Conservation (phyloP, 2,888 invertebrate genomes). For the Temnothorax rugatulus region DNA sequence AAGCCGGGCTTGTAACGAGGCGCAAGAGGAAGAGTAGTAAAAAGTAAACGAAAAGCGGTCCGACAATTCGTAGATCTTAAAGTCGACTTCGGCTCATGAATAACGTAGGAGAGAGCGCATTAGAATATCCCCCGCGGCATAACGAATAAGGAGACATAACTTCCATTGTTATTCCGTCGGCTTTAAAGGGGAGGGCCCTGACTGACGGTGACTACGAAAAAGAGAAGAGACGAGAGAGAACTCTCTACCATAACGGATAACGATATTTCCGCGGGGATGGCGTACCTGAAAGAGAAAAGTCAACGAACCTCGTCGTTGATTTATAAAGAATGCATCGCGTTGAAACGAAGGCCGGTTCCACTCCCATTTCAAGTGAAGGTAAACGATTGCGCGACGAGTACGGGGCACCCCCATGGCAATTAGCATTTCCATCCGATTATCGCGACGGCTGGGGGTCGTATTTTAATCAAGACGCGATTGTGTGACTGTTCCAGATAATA, state of each 20-base stretch:
- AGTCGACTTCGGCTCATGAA: slow-evolving; percentile 76
- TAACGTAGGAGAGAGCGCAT: slow-evolving; percentile 75
- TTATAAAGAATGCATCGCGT: neutral
- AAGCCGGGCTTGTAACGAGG: slow-evolving; percentile 68
- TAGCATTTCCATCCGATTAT: slow-evolving; percentile 24
- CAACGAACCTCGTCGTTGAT: neutral
- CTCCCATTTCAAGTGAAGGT: neutral
- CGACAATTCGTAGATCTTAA: slow-evolving; percentile 75
- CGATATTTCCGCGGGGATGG: slow-evolving; percentile 3
- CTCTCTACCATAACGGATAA: neutral
- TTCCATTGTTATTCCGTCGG: slow-evolving; percentile 75
- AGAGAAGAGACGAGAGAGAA: neutral
- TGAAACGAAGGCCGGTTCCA: neutral
- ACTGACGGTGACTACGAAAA: slow-evolving; percentile 40
- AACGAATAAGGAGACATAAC: slow-evolving; percentile 76
- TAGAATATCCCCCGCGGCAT: slow-evolving; percentile 77
- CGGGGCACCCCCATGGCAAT: neutral
- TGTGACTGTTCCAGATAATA: slow-evolving; percentile 73
- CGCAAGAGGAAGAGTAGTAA: slow-evolving; percentile 60
- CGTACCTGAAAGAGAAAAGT: slow-evolving; percentile 11
- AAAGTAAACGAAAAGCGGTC: slow-evolving; percentile 64
- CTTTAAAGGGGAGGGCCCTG: slow-evolving; percentile 59
- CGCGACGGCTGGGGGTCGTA: neutral
- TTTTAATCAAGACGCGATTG: slow-evolving; percentile 26
- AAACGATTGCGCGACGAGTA: neutral